Conservation (phyloP, 2,113 vertebrate species). For the Mormoops blainvillei region DNA sequence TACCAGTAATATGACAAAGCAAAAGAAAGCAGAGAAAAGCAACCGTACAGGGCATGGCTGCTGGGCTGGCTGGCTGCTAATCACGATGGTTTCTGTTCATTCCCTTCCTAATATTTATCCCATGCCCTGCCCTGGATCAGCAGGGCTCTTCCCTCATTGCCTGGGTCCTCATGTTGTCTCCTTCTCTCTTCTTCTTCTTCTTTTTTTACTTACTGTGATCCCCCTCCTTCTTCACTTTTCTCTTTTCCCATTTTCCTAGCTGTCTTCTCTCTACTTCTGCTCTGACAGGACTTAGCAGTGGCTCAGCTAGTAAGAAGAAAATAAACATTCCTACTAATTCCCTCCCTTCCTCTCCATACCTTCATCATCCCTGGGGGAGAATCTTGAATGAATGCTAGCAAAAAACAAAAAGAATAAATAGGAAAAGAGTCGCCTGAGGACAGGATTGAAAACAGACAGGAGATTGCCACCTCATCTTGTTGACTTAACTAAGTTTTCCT, state of each 20-base stretch:
- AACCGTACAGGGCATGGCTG: no score
- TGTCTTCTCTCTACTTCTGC: neutral
- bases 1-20: neutral
- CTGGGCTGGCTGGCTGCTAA: neutral
- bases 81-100: fast-evolving
- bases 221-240: neutral
- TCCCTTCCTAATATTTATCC: neutral
- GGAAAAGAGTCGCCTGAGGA: neutral
- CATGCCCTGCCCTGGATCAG: fast-evolving
- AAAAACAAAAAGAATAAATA: neutral
- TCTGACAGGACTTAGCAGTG: neutral
- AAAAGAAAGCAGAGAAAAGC: neutral
- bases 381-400: neutral
- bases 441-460: neutral
- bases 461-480: neutral
- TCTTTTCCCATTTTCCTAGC: neutral
- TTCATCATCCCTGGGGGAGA: neutral
- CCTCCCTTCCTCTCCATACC: neutral
- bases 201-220: neutral
- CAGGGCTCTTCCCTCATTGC: fast-evolving
- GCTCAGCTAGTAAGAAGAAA: neutral
- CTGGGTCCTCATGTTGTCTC: no score
- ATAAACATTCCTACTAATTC: neutral
- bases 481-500: neutral
- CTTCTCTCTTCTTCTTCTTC: neutral